Evolutionary conservation across 2,888 invertebrate species (phyloP).

Genomic region (Emmelina monodactyla): DNA sequence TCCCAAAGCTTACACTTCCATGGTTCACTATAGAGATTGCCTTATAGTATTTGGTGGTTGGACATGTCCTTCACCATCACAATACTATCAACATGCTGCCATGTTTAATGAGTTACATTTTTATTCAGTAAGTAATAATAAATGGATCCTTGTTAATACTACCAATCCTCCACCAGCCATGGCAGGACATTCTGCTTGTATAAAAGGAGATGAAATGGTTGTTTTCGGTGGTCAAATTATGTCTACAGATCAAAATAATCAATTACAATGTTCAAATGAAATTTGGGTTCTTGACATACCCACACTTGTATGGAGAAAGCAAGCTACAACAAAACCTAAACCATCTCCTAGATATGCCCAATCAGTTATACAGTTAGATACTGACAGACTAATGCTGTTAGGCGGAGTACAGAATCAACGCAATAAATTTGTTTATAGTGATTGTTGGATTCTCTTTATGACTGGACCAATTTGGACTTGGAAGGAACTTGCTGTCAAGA

Average conservation of each 20-base stretch:
- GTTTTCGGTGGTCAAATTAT: slow-evolving; percentile 78
- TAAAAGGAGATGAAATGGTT: slow-evolving; percentile 83
- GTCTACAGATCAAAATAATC: slow-evolving; percentile 51
- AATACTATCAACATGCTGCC: slow-evolving; percentile 83
- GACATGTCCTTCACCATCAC: slow-evolving; percentile 90
- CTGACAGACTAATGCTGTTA: slow-evolving; percentile 78
- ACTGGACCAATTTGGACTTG: slow-evolving; percentile 75
- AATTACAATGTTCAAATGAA: slow-evolving; percentile 75
- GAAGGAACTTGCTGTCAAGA: slow-evolving; percentile 77
- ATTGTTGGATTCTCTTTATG: slow-evolving; percentile 91
- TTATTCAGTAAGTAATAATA: slow-evolving; percentile 81
- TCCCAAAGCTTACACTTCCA: slow-evolving; percentile 93
- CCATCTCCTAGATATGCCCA: slow-evolving; percentile 92
- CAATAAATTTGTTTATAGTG: slow-evolving; percentile 78
- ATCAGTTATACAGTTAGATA: slow-evolving; percentile 85
- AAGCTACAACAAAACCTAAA: slow-evolving; percentile 70
- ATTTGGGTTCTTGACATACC: slow-evolving; percentile 88
- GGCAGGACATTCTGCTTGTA: slow-evolving; percentile 92
- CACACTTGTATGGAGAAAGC: slow-evolving; percentile 79
- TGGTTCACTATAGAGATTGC: slow-evolving; percentile 85
- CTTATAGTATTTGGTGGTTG: slow-evolving; percentile 94
- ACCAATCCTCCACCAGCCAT: slow-evolving; percentile 80
- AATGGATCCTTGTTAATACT: slow-evolving; percentile 76
- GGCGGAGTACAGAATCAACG: slow-evolving; percentile 91
- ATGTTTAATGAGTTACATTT: slow-evolving; percentile 93